These are phyloP conservation scores for Cordylochernes scorpioides DNA, from an alignment of 2,888 invertebrate genomes.

Conservation along the genomic window DNA sequence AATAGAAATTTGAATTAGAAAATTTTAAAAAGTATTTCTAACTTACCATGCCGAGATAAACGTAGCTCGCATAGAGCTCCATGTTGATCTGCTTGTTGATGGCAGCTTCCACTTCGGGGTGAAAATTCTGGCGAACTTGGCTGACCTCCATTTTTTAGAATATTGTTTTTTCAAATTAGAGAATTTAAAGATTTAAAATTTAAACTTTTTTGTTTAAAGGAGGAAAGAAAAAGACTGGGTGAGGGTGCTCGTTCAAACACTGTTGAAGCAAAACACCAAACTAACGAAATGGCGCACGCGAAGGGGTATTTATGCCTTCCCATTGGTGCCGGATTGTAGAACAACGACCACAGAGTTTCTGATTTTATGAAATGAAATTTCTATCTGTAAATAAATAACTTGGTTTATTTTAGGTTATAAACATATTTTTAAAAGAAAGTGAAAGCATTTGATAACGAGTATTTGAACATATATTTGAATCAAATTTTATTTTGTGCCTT, in stretches of 20 bases:
- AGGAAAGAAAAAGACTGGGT: neutral
- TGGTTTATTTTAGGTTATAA: too few species aligned
- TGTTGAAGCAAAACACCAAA: constrained; percentile 16
- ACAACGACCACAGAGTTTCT: too few species aligned
- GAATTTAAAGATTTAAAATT: neutral
- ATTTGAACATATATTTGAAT: too few species aligned
- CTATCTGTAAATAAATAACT: too few species aligned
- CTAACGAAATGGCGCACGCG: too few species aligned
- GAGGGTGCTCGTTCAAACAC: constrained; percentile 16
- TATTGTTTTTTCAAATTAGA: constrained; percentile 1
- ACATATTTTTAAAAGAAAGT: too few species aligned
- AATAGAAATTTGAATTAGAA: neutral
- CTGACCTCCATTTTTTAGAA: constrained; percentile 17
- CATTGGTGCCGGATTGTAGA: too few species aligned
- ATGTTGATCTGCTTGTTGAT: constrained; percentile 41
- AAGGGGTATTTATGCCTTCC: too few species aligned
- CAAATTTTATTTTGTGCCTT: too few species aligned
- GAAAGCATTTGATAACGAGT: too few species aligned
- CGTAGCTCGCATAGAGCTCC: constrained; percentile 43
- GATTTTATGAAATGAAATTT: too few species aligned
- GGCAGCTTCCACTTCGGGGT: constrained; percentile 34
- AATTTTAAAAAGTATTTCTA: constrained; percentile 5
- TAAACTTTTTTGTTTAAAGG: constrained; percentile 1
- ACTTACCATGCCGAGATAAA: constrained; percentile 43
- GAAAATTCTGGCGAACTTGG: constrained; percentile 33